A percentile compares a stretch with the other conserved stretches of the same genome.
phyloP scores from a whole-genome alignment of 2,797 vertebrate genomes.

The Enteromius unitaeniatus region DNA sequence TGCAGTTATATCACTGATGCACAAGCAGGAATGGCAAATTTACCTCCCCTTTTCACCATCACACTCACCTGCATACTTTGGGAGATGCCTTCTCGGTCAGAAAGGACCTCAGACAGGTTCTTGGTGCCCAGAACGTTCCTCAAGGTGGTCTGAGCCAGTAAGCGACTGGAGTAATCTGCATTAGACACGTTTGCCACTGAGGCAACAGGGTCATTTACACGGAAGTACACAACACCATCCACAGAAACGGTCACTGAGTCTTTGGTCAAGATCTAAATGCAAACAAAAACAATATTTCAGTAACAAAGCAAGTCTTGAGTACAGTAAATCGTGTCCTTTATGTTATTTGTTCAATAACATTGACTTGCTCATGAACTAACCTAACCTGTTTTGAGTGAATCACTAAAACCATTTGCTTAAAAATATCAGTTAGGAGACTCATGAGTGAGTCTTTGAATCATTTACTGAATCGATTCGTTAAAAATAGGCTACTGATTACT shows the following conservation, averaged over 20 bases:
- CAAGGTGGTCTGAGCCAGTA: slow-evolving; percentile 83
- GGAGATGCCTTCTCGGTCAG: slow-evolving; percentile 80
- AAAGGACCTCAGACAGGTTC: slow-evolving; percentile 80
- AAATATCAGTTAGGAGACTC: not conserved
- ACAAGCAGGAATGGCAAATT: not conserved
- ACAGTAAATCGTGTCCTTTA: not conserved
- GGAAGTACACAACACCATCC: slow-evolving; percentile 84
- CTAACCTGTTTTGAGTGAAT: not conserved
- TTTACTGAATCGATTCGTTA: not conserved
- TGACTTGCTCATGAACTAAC: not conserved
- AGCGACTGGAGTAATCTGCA: slow-evolving; percentile 79
- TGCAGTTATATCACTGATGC: not conserved
- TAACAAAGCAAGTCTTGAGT: not conserved
- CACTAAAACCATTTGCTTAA: not conserved
- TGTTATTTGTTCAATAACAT: not conserved
- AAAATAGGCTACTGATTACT: not conserved
- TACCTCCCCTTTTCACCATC: not conserved
- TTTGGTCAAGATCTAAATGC: slow-evolving; percentile 79
- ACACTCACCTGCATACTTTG: slow-evolving; percentile 81
- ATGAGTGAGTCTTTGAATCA: not conserved
- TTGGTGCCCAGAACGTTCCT: slow-evolving; percentile 83
- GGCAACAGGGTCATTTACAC: slow-evolving; percentile 80
- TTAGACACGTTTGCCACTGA: slow-evolving; percentile 80
- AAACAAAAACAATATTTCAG: not conserved
- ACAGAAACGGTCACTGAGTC: slow-evolving; percentile 82